These are phyloP conservation scores for Sapajus apella DNA, from an alignment of 2,113 vertebrate genomes.

Conservation along the genomic window DNA sequence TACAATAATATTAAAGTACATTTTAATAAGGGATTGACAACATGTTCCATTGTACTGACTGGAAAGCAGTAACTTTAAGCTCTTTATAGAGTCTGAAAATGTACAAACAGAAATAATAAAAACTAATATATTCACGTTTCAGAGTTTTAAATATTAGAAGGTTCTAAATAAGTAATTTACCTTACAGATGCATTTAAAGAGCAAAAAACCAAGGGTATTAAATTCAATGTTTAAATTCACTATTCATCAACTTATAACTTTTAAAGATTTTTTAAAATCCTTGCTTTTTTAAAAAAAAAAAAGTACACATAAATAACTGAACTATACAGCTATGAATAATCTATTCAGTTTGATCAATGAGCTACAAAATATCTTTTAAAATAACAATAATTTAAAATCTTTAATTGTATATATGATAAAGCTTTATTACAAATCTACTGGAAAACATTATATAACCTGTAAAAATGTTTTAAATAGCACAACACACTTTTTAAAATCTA, in stretches of 20 bases:
- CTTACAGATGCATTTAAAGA: not conserved
- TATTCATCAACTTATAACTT: not conserved
- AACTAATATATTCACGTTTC: not conserved
- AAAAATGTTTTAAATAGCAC: not conserved
- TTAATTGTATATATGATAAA: conserved; percentile 18
- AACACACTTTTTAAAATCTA: conserved; percentile 9
- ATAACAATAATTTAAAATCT: not conserved
- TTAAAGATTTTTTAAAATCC: not conserved
- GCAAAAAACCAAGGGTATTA: conserved; percentile 1
- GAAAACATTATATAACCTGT: conserved; percentile 2
- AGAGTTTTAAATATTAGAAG: not conserved
- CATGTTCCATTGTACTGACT: not conserved
- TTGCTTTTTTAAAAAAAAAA: conserved; percentile 3
- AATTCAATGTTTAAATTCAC: conserved; percentile 25
- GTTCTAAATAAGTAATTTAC: not conserved
- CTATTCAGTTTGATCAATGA: not conserved
- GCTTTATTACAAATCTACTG: conserved; percentile 28
- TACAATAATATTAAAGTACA: not conserved
- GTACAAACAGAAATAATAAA: conserved; percentile 17
- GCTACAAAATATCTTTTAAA: not conserved
- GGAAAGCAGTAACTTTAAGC: not conserved
- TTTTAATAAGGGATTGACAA: not conserved
- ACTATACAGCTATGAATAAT: not conserved
- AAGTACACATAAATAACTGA: not conserved
- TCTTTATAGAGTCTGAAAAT: not conserved